phyloP scores from a whole-genome alignment of 1,140 invertebrate genomes.

The Pristionchus pacificus region DNA sequence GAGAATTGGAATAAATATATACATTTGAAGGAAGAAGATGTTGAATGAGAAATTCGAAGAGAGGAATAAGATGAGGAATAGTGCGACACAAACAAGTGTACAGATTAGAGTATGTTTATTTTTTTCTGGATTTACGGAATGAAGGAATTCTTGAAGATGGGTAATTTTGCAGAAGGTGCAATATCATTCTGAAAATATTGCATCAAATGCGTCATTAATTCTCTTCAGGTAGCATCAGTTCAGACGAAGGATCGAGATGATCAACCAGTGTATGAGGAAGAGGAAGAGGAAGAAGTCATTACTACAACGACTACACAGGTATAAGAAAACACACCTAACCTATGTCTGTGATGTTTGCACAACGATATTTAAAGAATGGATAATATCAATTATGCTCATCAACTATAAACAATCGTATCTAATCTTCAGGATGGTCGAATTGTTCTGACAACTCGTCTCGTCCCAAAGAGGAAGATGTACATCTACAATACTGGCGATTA shows the following conservation, averaged over 20 bases:
- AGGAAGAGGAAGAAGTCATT: slow-evolving; percentile 23
- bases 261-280: slow-evolving; percentile 1
- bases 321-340: no score
- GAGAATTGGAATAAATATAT: neutral
- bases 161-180: no score
- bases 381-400: no score
- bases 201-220: no score
- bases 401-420: no score
- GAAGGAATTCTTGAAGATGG: no score
- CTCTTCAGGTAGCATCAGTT: slow-evolving; percentile 18
- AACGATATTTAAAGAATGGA: no score
- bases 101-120: slow-evolving; percentile 23
- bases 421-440: neutral
- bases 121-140: neutral
- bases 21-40: slow-evolving; percentile 33
- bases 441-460: neutral
- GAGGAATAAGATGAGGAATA: slow-evolving; percentile 33
- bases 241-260: slow-evolving; percentile 29
- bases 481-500: slow-evolving; percentile 41
- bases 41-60: slow-evolving; percentile 39
- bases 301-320: no score
- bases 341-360: no score
- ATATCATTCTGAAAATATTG: no score
- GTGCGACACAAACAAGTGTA: slow-evolving; percentile 27
- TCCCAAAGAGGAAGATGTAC: slow-evolving; percentile 26